Conservation (phyloP, 2,113 vertebrate species). For the Semicossyphus pulcher region DNA sequence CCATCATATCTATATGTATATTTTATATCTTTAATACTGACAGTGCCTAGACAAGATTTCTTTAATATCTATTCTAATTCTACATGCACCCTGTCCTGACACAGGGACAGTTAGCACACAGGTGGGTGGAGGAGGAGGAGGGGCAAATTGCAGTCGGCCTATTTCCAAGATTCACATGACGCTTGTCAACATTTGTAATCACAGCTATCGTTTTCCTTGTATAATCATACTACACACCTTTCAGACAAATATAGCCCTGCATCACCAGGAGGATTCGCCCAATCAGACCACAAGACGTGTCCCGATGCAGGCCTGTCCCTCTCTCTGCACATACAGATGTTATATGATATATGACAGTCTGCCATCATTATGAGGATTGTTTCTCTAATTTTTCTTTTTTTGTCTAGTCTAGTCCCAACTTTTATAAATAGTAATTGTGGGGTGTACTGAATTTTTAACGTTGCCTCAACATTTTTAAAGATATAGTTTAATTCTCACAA, state of each 20-base stretch:
- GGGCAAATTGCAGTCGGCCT: conserved; percentile 27
- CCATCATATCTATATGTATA: too few species aligned
- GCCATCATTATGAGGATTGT: too few species aligned
- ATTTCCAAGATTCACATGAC: conserved; percentile 62
- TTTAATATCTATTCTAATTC: neutral
- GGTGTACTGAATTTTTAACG: too few species aligned
- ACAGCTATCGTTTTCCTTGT: conserved; percentile 66
- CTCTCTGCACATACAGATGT: neutral
- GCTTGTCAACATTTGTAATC: conserved; percentile 64
- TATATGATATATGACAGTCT: neutral
- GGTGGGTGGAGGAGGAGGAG: conserved; percentile 30
- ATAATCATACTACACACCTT: conserved; percentile 74
- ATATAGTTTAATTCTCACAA: too few species aligned
- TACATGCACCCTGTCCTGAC: neutral
- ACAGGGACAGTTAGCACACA: conserved; percentile 4
- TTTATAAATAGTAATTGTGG: too few species aligned
- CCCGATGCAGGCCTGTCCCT: neutral
- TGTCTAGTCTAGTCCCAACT: too few species aligned
- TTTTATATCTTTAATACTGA: too few species aligned
- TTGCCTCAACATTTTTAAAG: too few species aligned
- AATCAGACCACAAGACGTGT: conserved; percentile 37
- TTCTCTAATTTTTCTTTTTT: too few species aligned
- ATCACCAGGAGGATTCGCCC: conserved; percentile 24
- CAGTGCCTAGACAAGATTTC: too few species aligned
- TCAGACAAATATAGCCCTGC: conserved; percentile 67